Evolutionary conservation across 2,797 vertebrate genomes (phyloP).

Genomic region (Syncerus caffer): DNA sequence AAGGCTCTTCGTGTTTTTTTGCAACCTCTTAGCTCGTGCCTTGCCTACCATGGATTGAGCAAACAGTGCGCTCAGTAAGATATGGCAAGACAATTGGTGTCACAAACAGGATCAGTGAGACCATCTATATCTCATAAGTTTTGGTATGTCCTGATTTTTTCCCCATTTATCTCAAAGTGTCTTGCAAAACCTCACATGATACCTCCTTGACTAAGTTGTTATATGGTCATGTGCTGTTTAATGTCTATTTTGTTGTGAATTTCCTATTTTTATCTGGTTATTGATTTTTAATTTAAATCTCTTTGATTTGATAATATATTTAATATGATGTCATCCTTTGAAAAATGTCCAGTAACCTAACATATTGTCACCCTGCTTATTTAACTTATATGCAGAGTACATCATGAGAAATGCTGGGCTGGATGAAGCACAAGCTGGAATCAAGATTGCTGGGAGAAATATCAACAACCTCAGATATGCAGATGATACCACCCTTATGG

Average conservation of each 20-base stretch:
- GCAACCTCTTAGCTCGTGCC: not conserved
- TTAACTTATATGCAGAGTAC: not conserved
- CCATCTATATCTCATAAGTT: not conserved
- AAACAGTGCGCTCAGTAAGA: not conserved
- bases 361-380: not conserved
- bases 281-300: not conserved
- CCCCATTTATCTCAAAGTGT: not conserved
- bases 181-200: not conserved
- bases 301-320: not conserved
- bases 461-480: not conserved
- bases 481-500: not conserved
- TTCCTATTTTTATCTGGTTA: not conserved
- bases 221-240: not conserved
- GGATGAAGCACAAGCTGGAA: not conserved
- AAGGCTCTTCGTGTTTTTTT: not conserved
- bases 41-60: not conserved
- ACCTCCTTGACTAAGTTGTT: not conserved
- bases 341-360: not conserved
- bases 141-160: not conserved
- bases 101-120: not conserved
- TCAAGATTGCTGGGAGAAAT: not conserved
- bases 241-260: not conserved
- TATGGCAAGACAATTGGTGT: not conserved
- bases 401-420: not conserved
- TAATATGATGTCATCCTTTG: not conserved